phyloP scores from a whole-genome alignment of 2,113 vertebrate species.

The Merops nubicus region DNA sequence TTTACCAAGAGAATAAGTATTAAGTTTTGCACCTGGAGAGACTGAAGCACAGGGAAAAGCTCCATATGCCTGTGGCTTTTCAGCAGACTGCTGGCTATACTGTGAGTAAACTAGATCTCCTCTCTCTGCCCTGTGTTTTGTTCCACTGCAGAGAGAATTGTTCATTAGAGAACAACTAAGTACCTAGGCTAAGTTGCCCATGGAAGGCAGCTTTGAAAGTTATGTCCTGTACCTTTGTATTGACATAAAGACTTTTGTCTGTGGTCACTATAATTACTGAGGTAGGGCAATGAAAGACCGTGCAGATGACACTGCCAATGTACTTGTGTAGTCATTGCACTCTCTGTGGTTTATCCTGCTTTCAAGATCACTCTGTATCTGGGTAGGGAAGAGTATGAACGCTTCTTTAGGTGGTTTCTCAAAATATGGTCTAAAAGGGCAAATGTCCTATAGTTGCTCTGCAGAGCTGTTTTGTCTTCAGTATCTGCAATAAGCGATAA shows the following conservation, averaged over 20 bases:
- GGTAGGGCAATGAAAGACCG: neutral
- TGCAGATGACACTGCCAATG: neutral
- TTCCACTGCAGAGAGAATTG: neutral
- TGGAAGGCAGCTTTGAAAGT: neutral
- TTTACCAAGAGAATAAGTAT: neutral
- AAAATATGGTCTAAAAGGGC: neutral
- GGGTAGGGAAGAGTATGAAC: neutral
- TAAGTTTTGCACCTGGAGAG: neutral
- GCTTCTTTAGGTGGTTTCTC: neutral
- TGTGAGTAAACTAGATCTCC: neutral
- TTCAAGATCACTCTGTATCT: neutral
- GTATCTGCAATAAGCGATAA: neutral
- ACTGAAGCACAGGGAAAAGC: neutral
- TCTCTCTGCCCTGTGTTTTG: neutral
- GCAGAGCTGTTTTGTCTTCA: neutral
- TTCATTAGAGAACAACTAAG: neutral
- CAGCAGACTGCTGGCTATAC: neutral
- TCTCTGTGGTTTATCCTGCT: neutral
- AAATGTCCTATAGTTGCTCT: neutral
- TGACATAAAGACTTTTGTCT: neutral
- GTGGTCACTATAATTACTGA: neutral
- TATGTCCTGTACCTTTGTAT: neutral
- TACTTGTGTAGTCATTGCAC: neutral
- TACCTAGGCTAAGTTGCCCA: neutral
- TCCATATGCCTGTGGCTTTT: fast-evolving